Base-by-base conservation (phyloP, 2,888 invertebrate species). In the Cantharis nigra region DNA sequence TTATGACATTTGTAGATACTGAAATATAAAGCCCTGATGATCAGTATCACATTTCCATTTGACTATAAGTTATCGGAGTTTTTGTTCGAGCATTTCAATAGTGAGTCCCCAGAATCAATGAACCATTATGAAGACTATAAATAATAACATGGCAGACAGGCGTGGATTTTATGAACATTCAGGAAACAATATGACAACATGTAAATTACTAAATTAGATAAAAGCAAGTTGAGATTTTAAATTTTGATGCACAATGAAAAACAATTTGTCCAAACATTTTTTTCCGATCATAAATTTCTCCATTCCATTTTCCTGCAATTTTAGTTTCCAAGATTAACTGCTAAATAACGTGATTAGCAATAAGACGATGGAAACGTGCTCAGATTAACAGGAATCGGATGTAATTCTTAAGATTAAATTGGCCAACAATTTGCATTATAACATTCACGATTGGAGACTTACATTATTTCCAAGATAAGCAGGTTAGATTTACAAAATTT, bases 121-220 rank as follows among this genome's bases (percentile, higher is more conserved):
- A 86, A 84, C 86, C 86, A 87, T 87, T 87, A 87, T 87, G 87
- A 86, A 84, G 83, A 85, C 84, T 85, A 86, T 87, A 87, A 87
- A 87, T 87, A 86, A 87, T 86, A 85, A 83, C 83, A 81, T 81
- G 81, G 83, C 83, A 83, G 85, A 84, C 84, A 84, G 84, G 83
- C 84, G 84, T 83, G 84, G 84, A 83, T 84, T 84, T 85, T 84
- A 83, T 84, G 83, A 85, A 85, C 84, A 84, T 83, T 82, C 84
- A 84, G 84, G 85, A 85, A 85, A 84, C 84, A 85, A 85, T 85
- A 85, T 85, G 85, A 85, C 84, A 84, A 83, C 83, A 83, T 84
- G 84, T 84, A 83, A 84, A 83, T 84, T 84, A 84, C 84, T 81
- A 84, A 85, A 85, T 85, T 84, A 85, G 83, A 83, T 82, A 82